These are phyloP conservation scores for Dorcus hopei DNA, from an alignment of 2,888 invertebrate species.

Conservation along the genomic window DNA sequence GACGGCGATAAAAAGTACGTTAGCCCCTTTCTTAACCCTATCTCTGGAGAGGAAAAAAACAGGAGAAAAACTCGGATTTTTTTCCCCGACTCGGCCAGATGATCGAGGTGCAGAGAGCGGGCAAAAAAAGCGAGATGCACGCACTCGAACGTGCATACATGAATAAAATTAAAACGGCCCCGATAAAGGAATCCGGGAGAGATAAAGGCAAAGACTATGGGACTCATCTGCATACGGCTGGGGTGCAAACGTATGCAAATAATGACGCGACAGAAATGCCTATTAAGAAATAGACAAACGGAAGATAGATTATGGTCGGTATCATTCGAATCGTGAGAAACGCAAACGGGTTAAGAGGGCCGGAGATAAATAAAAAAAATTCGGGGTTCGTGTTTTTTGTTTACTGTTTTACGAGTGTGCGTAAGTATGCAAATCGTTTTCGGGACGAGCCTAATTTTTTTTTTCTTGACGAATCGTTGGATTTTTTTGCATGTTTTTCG, in stretches of 20 bases:
- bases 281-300: slow-evolving; percentile 33
- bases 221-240: slow-evolving; percentile 27
- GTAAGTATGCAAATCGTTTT: too few relatives aligned
- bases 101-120: neutral
- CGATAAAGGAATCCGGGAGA: slow-evolving; percentile 25
- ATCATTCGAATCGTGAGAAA: slow-evolving; percentile 29
- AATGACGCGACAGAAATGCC: slow-evolving; percentile 30
- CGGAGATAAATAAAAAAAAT: slow-evolving; percentile 16
- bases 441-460: neutral
- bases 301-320: slow-evolving; percentile 29
- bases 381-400: slow-evolving; percentile 7
- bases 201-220: slow-evolving; percentile 29
- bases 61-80: neutral
- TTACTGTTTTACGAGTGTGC: neutral
- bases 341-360: slow-evolving; percentile 4
- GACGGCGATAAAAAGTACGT: too few relatives aligned
- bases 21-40: too few relatives aligned
- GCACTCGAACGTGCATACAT: slow-evolving; percentile 23
- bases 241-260: slow-evolving; percentile 29
- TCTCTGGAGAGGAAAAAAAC: too few relatives aligned
- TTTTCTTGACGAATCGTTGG: neutral
- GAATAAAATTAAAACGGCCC: slow-evolving; percentile 28
- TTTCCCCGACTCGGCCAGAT: neutral
- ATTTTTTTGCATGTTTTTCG: too few relatives aligned
- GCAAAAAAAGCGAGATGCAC: neutral